A percentile compares a stretch with the other conserved stretches of the same genome.
Conservation (phyloP, 1,140 invertebrate species). For the Drosophila quadrilineata region DNA sequence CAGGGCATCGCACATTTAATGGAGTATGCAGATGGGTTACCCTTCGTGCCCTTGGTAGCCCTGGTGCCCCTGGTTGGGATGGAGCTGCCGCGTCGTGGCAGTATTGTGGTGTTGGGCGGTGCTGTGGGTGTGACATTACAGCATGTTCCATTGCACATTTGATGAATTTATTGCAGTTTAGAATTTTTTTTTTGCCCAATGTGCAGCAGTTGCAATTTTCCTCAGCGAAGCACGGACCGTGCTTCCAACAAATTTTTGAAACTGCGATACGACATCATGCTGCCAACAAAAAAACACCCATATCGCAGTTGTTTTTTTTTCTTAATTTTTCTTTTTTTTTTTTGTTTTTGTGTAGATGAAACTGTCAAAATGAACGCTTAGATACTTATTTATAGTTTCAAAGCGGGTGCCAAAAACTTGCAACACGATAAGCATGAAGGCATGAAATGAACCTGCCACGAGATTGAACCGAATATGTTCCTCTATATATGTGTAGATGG, state of each 20-base stretch:
- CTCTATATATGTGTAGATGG: not conserved
- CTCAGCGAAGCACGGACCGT: constrained; percentile 3
- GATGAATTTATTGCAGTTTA: constrained; percentile 81
- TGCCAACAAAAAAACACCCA: constrained; percentile 22
- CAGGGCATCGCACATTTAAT: constrained; percentile 46
- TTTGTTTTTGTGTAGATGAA: constrained; percentile 52
- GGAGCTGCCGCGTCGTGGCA: no score
- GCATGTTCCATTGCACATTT: constrained; percentile 80
- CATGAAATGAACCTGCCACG: constrained; percentile 56
- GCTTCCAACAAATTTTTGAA: constrained; percentile 29
- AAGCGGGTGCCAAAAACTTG: constrained; percentile 33
- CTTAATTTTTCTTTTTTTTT: constrained; percentile 17
- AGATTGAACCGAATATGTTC: constrained; percentile 5
- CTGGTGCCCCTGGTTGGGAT: no score
- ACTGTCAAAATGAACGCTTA: constrained; percentile 75
- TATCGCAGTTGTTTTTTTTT: not conserved
- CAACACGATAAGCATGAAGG: constrained; percentile 7
- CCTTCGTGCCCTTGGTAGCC: no score
- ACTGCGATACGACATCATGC: constrained; percentile 37
- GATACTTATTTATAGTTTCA: constrained; percentile 72
- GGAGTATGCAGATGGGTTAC: constrained; percentile 49
- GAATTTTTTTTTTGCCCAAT: constrained; percentile 75
- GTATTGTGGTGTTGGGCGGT: constrained; percentile 4
- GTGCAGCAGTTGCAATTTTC: constrained; percentile 65
- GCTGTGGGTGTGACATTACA: constrained; percentile 75